Evolutionary conservation across 2,888 invertebrate genomes (phyloP).

Genomic region (Nesidiocoris tenuis): DNA sequence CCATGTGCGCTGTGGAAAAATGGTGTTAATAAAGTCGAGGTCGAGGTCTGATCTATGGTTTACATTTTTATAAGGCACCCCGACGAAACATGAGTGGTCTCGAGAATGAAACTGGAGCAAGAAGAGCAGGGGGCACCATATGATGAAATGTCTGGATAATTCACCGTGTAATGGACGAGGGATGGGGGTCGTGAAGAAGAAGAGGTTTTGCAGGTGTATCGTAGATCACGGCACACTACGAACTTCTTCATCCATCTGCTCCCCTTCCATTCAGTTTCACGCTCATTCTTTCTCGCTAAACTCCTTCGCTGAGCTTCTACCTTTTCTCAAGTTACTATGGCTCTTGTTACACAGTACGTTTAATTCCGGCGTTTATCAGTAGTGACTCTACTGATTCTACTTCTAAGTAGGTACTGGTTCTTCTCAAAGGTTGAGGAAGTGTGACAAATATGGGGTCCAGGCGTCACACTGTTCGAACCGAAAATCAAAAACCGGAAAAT

Average conservation of each 20-base stretch:
- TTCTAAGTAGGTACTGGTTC: no score
- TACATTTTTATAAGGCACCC: constrained; percentile 16
- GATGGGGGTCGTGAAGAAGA: constrained; percentile 14
- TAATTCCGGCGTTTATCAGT: no score
- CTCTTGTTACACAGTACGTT: no score
- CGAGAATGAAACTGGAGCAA: constrained; percentile 17
- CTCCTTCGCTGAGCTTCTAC: neutral
- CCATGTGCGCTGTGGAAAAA: neutral
- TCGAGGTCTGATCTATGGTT: constrained; percentile 16
- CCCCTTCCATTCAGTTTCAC: constrained; percentile 3
- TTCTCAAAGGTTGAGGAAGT: no score
- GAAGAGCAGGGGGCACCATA: neutral
- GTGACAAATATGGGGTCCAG: no score
- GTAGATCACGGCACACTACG: constrained; percentile 22
- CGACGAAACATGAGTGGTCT: constrained; percentile 18
- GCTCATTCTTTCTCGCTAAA: constrained; percentile 4
- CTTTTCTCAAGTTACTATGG: neutral
- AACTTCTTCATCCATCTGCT: constrained; percentile 6
- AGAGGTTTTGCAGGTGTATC: constrained; percentile 7
- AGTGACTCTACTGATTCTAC: no score
- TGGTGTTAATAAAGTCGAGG: constrained; percentile 22
- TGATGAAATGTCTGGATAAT: constrained; percentile 40
- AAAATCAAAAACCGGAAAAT: no score
- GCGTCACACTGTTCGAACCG: no score
- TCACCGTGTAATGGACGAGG: constrained; percentile 39